Evolutionary conservation across 53 echinoderm and acorn worm species (phyloP).

Genomic region (Patiria pectinifera): DNA sequence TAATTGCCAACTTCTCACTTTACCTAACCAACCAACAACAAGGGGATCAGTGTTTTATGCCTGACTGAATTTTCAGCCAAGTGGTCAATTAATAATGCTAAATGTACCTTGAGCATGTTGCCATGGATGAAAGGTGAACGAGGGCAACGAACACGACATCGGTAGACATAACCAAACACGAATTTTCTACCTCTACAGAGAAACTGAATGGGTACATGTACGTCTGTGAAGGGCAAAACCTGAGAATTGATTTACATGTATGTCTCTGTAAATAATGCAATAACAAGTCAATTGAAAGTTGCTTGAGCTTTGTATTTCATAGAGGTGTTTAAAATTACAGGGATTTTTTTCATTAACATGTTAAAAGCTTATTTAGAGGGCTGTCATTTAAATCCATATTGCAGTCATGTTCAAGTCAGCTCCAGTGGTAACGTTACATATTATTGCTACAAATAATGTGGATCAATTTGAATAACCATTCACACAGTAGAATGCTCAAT

Average conservation of each 20-base stretch:
- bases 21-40: slow-evolving; percentile 15
- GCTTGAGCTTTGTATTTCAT: neutral
- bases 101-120: slow-evolving; percentile 18
- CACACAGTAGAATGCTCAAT: no score
- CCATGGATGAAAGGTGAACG: neutral
- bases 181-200: neutral
- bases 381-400: no score
- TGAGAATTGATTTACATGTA: neutral
- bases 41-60: slow-evolving; percentile 11
- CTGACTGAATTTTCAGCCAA: slow-evolving; percentile 16
- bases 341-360: no score
- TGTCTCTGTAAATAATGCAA: neutral
- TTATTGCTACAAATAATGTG: no score
- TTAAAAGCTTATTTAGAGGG: no score
- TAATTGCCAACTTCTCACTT: slow-evolving; percentile 54
- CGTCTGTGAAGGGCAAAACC: no score
- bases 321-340: neutral
- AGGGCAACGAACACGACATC: neutral
- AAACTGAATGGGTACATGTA: neutral
- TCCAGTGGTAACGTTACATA: no score
- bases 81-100: slow-evolving; percentile 8
- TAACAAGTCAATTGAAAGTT: neutral
- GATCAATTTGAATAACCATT: no score
- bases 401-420: no score
- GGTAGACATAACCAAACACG: neutral